These are phyloP conservation scores for Himalopsyche japonica DNA, from an alignment of 2,888 invertebrate species.

Conservation along the genomic window DNA sequence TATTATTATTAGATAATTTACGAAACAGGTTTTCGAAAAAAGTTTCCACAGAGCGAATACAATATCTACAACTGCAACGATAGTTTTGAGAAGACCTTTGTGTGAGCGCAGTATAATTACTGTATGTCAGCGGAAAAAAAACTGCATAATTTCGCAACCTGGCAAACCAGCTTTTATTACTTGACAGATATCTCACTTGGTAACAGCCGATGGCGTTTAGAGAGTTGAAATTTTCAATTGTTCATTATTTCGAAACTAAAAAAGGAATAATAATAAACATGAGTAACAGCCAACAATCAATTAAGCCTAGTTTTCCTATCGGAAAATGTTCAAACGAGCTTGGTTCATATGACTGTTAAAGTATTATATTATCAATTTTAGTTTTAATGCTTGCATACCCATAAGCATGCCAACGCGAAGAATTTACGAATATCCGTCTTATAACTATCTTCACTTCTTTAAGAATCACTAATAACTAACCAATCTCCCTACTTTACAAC, in stretches of 20 bases:
- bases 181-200: neutral
- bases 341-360: neutral
- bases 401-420: no score
- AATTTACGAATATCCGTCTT: no score
- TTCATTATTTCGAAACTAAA: neutral
- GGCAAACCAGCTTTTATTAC: neutral
- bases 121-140: neutral
- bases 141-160: neutral
- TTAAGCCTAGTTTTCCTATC: neutral
- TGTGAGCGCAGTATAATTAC: neutral
- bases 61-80: neutral
- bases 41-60: neutral
- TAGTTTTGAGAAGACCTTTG: neutral
- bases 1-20: no score
- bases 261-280: neutral
- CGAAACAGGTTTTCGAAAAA: neutral
- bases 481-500: no score
- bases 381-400: no score
- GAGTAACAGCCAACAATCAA: neutral
- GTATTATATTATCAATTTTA: no score
- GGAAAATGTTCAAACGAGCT: neutral
- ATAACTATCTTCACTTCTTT: no score
- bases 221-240: neutral
- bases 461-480: no score
- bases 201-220: neutral